A percentile compares a stretch with the other conserved stretches of the same genome.
Conservation (phyloP, 2,888 invertebrate species). For the Bombyx huttoni region DNA sequence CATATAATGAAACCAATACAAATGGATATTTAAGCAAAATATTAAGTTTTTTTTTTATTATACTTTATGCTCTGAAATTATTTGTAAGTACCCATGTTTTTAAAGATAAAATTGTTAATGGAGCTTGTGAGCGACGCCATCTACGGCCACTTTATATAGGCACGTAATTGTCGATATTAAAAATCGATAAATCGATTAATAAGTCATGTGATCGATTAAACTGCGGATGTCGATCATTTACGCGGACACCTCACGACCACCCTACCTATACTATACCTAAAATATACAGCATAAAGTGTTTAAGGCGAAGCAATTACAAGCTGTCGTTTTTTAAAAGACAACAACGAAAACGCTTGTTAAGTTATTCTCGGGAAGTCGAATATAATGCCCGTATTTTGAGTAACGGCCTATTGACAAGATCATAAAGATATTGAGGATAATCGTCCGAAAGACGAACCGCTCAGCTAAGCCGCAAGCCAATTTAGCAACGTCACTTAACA, state of each 20-base stretch:
- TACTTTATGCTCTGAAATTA: too few species aligned
- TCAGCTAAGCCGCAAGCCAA: slow-evolving; percentile 22
- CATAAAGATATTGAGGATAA: neutral
- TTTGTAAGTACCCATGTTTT: too few species aligned
- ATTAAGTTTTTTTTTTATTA: too few species aligned
- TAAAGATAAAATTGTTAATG: too few species aligned
- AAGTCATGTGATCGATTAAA: slow-evolving; percentile 32
- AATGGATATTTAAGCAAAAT: too few species aligned
- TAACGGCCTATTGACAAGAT: neutral
- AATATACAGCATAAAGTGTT: slow-evolving; percentile 5
- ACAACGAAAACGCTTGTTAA: too few species aligned
- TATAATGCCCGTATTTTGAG: neutral
- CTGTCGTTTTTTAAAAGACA: too few species aligned
- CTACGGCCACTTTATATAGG: slow-evolving; percentile 15
- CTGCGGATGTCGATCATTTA: slow-evolving; percentile 40
- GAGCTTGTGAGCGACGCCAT: slow-evolving; percentile 1
- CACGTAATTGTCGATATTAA: slow-evolving; percentile 39
- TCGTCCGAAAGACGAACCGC: slow-evolving; percentile 6
- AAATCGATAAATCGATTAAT: slow-evolving; percentile 43
- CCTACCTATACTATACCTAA: slow-evolving; percentile 1
- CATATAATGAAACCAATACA: too few species aligned
- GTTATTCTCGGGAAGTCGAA: neutral
- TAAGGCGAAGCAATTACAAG: too few species aligned
- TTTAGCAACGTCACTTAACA: slow-evolving; percentile 18
- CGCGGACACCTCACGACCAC: slow-evolving; percentile 14